Evolutionary conservation across 1,140 invertebrate genomes (phyloP).

Genomic region (Pemphigus obesinymphae): DNA sequence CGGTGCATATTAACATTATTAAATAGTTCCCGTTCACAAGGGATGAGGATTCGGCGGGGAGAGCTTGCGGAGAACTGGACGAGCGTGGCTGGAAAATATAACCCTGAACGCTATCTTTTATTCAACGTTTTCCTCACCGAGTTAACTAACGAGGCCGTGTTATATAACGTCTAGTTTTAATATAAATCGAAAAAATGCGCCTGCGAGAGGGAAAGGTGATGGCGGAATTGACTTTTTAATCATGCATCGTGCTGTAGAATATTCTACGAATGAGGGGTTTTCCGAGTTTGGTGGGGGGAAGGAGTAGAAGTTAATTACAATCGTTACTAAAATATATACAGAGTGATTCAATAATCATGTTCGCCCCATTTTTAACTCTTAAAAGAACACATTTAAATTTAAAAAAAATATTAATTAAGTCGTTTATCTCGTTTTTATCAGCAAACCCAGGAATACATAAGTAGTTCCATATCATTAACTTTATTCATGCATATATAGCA

Average conservation of each 20-base stretch:
- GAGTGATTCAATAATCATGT: too few relatives aligned
- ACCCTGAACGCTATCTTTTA: conserved; percentile 19
- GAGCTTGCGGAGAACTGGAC: neutral
- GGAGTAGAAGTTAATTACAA: neutral
- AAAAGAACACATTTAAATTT: too few relatives aligned
- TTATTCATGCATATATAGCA: too few relatives aligned
- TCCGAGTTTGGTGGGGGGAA: too few relatives aligned
- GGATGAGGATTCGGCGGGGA: neutral
- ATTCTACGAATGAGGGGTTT: neutral
- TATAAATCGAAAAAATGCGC: conserved; percentile 16
- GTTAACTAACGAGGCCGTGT: neutral
- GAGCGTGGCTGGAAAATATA: neutral
- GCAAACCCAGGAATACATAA: too few relatives aligned
- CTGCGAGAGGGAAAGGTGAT: neutral
- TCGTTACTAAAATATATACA: neutral
- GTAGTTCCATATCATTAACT: too few relatives aligned
- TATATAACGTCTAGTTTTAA: conserved; percentile 26
- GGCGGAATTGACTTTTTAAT: neutral
- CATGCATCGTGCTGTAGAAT: neutral
- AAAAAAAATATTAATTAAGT: too few relatives aligned
- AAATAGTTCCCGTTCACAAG: neutral
- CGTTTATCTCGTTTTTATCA: too few relatives aligned
- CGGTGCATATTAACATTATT: conserved; percentile 26
- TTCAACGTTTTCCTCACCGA: conserved; percentile 2
- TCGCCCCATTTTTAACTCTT: too few relatives aligned